Evolutionary conservation across 2,888 invertebrate genomes (phyloP).

Genomic region (Odontothrips loti): DNA sequence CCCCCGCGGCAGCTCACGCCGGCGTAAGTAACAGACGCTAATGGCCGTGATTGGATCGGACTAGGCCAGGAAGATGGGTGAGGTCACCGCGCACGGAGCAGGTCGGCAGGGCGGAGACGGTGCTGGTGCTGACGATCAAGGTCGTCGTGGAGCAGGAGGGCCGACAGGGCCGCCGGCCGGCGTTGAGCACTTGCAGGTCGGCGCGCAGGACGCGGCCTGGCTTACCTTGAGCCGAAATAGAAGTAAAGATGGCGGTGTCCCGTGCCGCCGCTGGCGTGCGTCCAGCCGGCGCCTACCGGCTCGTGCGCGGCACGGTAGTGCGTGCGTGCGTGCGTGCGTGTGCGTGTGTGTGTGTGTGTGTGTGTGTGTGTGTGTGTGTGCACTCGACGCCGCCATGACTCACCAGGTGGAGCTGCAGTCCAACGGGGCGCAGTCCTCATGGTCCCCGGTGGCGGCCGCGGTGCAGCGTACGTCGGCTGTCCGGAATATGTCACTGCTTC

Average conservation of each 20-base stretch:
- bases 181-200: background rate
- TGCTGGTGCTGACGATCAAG: no score
- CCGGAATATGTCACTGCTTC: no score
- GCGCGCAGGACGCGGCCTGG: background rate
- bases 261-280: background rate
- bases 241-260: background rate
- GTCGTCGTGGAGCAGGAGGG: no score
- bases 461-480: no score
- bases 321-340: background rate
- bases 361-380: background rate
- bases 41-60: no score
- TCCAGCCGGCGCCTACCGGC: background rate
- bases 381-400: background rate
- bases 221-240: conserved; percentile 2
- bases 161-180: background rate
- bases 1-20: no score
- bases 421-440: background rate
- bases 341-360: background rate
- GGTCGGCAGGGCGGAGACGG: no score
- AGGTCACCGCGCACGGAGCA: no score
- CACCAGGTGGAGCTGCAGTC: background rate
- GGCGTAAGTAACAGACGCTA: no score
- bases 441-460: background rate
- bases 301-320: background rate
- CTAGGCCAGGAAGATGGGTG: no score